These are phyloP conservation scores for Bacillus rossius DNA, from an alignment of 1,140 invertebrate species.

Conservation along the genomic window DNA sequence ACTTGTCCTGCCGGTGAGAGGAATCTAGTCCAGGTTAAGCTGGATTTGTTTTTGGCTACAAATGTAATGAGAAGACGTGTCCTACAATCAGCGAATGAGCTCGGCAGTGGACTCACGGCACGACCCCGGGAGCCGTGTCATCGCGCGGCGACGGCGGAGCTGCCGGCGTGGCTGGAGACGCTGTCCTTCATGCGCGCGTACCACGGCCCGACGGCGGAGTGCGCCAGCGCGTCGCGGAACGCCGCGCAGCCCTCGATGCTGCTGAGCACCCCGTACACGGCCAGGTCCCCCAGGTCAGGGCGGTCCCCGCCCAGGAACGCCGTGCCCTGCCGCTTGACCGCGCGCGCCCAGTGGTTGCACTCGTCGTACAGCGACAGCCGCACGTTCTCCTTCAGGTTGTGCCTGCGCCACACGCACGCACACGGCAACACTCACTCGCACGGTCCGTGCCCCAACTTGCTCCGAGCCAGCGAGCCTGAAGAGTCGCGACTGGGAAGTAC, in stretches of 20 bases:
- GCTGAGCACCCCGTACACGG: constrained; percentile 88
- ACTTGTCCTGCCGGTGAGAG: too few species aligned
- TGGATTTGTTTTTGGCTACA: too few species aligned
- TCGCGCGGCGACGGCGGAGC: neutral
- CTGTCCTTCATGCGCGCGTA: constrained; percentile 46
- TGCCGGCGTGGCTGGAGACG: constrained; percentile 46
- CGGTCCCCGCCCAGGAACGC: constrained; percentile 76
- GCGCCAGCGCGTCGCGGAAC: constrained; percentile 73
- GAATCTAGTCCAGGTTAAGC: too few species aligned
- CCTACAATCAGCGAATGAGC: too few species aligned
- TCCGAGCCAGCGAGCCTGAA: too few species aligned
- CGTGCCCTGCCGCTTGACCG: constrained; percentile 61
- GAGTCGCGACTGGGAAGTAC: too few species aligned
- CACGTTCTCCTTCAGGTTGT: constrained; percentile 84
- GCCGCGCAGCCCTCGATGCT: constrained; percentile 94
- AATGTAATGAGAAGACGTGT: too few species aligned
- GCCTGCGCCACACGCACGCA: too few species aligned
- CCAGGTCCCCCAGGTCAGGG: constrained; percentile 90
- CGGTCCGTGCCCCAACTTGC: too few species aligned
- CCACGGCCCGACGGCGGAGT: constrained; percentile 64
- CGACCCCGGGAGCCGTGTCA: too few species aligned
- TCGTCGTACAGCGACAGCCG: constrained; percentile 86
- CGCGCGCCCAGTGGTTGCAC: constrained; percentile 71
- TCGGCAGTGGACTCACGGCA: too few species aligned
- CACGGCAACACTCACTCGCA: too few species aligned